phyloP scores from a whole-genome alignment of 2,113 vertebrate species.

The Tretioscincus oriximinensis region DNA sequence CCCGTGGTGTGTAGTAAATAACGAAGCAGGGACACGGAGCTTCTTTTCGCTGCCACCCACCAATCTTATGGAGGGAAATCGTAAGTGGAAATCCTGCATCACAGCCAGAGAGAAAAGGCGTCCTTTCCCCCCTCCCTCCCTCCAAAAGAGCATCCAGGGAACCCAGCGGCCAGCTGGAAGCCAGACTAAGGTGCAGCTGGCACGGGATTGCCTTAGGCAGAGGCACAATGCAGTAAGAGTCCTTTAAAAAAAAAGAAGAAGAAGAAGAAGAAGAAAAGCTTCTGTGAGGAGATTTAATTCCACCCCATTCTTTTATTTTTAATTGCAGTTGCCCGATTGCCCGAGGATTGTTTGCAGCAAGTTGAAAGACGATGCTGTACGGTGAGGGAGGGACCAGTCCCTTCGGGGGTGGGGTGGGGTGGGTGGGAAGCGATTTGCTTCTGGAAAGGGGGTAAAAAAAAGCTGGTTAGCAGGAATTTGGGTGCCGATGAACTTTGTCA shows the following conservation, averaged over 20 bases:
- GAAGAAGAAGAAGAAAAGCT: no score
- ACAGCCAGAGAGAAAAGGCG: neutral
- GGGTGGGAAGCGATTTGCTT: neutral
- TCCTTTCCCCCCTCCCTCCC: neutral
- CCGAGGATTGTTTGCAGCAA: neutral
- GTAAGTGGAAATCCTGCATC: neutral
- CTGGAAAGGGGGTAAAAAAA: neutral
- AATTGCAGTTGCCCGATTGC: neutral
- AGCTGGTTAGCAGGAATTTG: no score
- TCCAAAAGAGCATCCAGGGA: neutral
- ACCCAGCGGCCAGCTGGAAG: slow-evolving; percentile 7
- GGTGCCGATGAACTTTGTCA: neutral
- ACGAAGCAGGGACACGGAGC: neutral
- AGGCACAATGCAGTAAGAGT: neutral
- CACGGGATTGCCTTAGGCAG: neutral
- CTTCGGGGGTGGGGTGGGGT: neutral
- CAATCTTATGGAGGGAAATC: neutral
- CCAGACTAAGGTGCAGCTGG: slow-evolving; percentile 6
- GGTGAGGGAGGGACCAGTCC: neutral
- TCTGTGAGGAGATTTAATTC: neutral
- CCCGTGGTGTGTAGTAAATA: neutral
- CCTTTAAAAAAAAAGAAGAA: neutral
- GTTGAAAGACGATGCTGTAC: neutral
- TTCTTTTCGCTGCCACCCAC: neutral
- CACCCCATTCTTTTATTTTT: neutral